Evolutionary conservation across 1,140 invertebrate genomes (phyloP).

Genomic region (Conus betulinus): DNA sequence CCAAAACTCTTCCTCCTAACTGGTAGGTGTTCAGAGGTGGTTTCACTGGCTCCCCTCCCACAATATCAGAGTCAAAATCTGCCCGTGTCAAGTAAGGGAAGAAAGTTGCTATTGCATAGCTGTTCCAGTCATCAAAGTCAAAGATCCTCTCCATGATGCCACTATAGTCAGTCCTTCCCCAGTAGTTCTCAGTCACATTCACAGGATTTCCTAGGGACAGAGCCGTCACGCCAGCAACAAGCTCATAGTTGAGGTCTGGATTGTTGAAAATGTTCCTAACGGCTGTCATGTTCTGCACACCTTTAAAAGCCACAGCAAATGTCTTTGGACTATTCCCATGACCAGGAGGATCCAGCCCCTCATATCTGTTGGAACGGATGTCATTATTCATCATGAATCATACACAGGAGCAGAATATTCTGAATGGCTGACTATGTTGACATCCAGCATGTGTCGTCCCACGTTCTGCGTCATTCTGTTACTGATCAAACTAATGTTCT

Average conservation of each 20-base stretch:
- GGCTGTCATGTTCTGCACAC: slow-evolving; percentile 94
- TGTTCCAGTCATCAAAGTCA: slow-evolving; percentile 99
- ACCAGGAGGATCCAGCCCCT: slow-evolving; percentile 43
- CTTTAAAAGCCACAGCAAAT: slow-evolving; percentile 93
- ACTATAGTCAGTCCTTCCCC: slow-evolving; percentile 84
- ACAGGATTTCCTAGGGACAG: slow-evolving; percentile 89
- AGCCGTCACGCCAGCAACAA: slow-evolving; percentile 86
- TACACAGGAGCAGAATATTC: slow-evolving; percentile 91
- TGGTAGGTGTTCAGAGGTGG: slow-evolving; percentile 65
- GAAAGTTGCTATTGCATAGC: slow-evolving; percentile 94
- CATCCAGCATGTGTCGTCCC: slow-evolving; percentile 88
- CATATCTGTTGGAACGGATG: slow-evolving; percentile 82
- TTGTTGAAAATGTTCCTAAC: slow-evolving; percentile 96
- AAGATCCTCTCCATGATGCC: slow-evolving; percentile 92
- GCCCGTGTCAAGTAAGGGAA: slow-evolving; percentile 85
- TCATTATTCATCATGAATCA: slow-evolving; percentile 87
- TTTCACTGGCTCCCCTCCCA: slow-evolving; percentile 76
- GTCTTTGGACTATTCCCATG: slow-evolving; percentile 59
- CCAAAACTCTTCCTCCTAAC: slow-evolving; percentile 89
- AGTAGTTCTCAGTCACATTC: slow-evolving; percentile 96
- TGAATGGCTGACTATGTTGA: slow-evolving; percentile 93
- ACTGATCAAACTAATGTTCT: slow-evolving; percentile 87
- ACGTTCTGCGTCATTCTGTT: slow-evolving; percentile 88
- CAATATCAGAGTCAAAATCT: slow-evolving; percentile 61
- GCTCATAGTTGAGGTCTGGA: slow-evolving; percentile 87